Evolutionary conservation across 2,113 vertebrate genomes (phyloP).

Genomic region (Corythornis cristatus): DNA sequence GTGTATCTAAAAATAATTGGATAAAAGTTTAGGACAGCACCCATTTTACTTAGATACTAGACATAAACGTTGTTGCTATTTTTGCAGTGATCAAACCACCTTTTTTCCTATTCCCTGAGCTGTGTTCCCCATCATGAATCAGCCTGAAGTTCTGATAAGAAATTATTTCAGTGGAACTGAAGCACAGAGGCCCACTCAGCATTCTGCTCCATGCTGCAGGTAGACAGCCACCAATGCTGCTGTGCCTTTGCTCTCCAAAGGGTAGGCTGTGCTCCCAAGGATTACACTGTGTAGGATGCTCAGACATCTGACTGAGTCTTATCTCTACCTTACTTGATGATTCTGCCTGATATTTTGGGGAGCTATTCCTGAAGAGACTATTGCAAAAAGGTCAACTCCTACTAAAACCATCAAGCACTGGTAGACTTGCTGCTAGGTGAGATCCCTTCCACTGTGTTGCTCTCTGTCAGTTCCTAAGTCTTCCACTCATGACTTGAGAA

Average conservation of each 20-base stretch:
- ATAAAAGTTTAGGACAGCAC: background rate
- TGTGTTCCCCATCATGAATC: background rate
- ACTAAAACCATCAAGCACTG: accelerated
- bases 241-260: accelerated
- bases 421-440: background rate
- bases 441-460: background rate
- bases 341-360: background rate
- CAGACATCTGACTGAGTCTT: background rate
- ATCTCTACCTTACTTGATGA: background rate
- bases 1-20: background rate
- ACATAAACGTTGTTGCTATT: background rate
- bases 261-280: accelerated
- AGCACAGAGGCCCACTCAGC: background rate
- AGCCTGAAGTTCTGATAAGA: background rate
- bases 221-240: background rate
- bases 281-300: background rate
- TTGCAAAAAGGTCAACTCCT: background rate
- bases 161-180: background rate
- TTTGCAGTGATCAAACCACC: background rate
- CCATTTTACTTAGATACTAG: background rate
- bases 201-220: accelerated
- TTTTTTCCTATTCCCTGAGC: background rate
- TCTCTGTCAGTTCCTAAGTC: background rate
- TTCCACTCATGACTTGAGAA: background rate
- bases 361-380: background rate